Conservation (phyloP, 2,888 invertebrate species). For the Anthoptus insignis region DNA sequence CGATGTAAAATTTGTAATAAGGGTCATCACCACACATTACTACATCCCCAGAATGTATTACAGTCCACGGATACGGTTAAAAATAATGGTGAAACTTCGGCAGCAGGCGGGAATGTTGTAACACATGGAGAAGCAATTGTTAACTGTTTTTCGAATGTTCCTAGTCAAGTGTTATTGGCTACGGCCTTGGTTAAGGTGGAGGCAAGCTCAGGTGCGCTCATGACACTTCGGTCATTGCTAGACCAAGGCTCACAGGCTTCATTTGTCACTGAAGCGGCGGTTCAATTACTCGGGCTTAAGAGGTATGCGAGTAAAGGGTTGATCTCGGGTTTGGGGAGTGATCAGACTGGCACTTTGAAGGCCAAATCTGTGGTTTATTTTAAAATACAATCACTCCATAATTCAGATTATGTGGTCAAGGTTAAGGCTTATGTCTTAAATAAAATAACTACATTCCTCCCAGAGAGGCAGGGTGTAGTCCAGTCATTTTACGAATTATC, state of each 20-base stretch:
- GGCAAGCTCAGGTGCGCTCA: slow-evolving; percentile 33
- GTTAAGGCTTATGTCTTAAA: slow-evolving; percentile 42
- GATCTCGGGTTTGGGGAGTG: slow-evolving; percentile 35
- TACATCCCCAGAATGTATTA: slow-evolving; percentile 38
- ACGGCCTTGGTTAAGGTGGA: slow-evolving; percentile 43
- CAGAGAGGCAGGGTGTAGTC: slow-evolving; percentile 30
- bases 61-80: slow-evolving; percentile 7
- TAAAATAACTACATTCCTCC: slow-evolving; percentile 39
- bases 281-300: slow-evolving; percentile 40
- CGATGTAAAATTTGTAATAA: slow-evolving; percentile 45
- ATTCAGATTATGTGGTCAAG: slow-evolving; percentile 31
- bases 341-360: slow-evolving; percentile 21
- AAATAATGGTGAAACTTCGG: background rate
- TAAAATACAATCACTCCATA: slow-evolving; percentile 37
- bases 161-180: slow-evolving; percentile 41
- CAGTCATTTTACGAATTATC: slow-evolving; percentile 14
- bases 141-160: slow-evolving; percentile 31
- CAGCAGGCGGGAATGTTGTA: slow-evolving; percentile 23
- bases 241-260: slow-evolving; percentile 52
- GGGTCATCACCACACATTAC: slow-evolving; percentile 45
- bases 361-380: slow-evolving; percentile 39
- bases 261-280: slow-evolving; percentile 49
- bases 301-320: slow-evolving; percentile 32
- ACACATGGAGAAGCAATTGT: slow-evolving; percentile 16
- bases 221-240: slow-evolving; percentile 45